Evolutionary conservation across 2,888 invertebrate species (phyloP).

Genomic region (Rotaria socialis): DNA sequence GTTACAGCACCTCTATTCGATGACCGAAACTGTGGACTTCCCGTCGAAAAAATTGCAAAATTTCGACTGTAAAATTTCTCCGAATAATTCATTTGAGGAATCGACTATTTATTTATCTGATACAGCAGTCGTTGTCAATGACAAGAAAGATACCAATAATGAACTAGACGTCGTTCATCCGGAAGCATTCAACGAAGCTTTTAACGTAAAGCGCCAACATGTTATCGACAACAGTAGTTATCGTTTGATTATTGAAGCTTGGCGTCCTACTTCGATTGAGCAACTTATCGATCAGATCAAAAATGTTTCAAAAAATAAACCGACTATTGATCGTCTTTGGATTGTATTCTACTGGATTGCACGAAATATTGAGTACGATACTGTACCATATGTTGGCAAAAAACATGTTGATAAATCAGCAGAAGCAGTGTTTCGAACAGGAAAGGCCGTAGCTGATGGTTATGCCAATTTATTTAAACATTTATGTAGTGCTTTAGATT

Average conservation of each 20-base stretch:
- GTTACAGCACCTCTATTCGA: not conserved
- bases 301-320: not conserved
- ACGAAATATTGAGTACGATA: constrained; percentile 3
- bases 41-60: not conserved
- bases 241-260: not conserved
- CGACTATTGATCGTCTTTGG: not conserved
- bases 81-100: not conserved
- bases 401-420: constrained; percentile 10
- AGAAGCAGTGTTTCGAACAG: not conserved
- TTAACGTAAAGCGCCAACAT: not conserved
- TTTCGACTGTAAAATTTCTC: not conserved
- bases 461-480: not conserved
- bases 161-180: not conserved
- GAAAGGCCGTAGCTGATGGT: not conserved
- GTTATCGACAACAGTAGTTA: not conserved
- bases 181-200: not conserved
- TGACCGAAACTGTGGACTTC: not conserved
- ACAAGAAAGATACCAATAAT: not conserved
- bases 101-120: not conserved
- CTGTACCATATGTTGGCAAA: not conserved
- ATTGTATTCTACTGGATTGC: not conserved
- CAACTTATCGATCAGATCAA: not conserved
- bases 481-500: not conserved
- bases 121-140: not conserved
- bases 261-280: not conserved